These are phyloP conservation scores for Notothenia coriiceps DNA, from an alignment of 2,113 vertebrate species.

Conservation along the genomic window DNA sequence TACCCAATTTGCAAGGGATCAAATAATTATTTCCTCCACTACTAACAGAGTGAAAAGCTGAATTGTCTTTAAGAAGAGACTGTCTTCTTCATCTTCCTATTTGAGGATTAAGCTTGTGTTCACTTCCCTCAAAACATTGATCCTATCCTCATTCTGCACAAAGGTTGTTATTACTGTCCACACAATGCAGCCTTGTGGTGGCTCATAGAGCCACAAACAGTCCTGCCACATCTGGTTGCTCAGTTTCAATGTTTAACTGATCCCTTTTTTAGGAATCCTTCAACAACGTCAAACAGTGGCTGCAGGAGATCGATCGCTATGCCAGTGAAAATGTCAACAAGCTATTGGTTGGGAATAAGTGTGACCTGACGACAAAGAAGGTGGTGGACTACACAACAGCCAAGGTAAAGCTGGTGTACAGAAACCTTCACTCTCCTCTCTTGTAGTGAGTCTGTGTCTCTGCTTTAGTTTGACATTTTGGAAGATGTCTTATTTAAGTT, in stretches of 20 bases:
- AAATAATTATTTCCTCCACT: no score
- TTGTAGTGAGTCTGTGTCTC: no score
- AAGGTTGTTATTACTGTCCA: not conserved
- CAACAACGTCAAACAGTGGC: conserved; percentile 99
- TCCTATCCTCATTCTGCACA: not conserved
- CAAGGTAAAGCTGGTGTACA: conserved; percentile 85
- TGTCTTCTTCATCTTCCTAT: not conserved
- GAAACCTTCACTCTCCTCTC: no score
- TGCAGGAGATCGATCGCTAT: conserved; percentile 99
- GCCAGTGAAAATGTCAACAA: conserved; percentile 99
- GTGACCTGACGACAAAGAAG: conserved; percentile 99
- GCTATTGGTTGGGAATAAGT: conserved; percentile 99
- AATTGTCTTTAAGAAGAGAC: no score
- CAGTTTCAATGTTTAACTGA: not conserved
- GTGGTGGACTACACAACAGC: conserved; percentile 99
- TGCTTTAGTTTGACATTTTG: no score
- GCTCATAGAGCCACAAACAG: not conserved
- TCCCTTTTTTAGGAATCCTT: conserved; percentile 91
- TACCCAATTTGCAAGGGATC: no score
- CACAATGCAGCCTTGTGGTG: not conserved
- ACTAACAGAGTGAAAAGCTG: no score
- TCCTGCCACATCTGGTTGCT: no score
- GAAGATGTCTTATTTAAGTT: no score
- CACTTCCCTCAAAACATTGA: not conserved
- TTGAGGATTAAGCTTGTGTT: not conserved